Evolutionary conservation across 2,113 vertebrate genomes (phyloP).

Genomic region (Rattus norvegicus): DNA sequence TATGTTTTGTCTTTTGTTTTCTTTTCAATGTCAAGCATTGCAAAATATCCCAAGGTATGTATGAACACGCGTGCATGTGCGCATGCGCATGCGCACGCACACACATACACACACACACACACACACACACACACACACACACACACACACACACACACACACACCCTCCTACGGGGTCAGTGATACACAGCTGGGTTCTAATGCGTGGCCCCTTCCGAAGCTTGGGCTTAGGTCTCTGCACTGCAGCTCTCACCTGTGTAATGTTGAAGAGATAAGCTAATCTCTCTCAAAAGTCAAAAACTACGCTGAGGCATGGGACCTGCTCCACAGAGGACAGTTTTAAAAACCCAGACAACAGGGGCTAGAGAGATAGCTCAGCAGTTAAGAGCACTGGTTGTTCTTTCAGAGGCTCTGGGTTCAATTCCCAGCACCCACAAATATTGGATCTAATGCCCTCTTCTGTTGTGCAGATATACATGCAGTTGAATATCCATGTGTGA

Average conservation of each 20-base stretch:
- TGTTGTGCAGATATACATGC: too few species aligned
- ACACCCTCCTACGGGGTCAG: neutral
- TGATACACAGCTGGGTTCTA: neutral
- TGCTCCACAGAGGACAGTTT: neutral
- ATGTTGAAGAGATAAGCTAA: neutral
- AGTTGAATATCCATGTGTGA: too few species aligned
- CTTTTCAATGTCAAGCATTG: neutral
- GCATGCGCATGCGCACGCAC: too few species aligned
- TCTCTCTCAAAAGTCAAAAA: neutral
- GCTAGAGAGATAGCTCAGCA: too few species aligned
- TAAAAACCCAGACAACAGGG: neutral
- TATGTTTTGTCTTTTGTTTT: neutral
- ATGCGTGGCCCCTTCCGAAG: too few species aligned
- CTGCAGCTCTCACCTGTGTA: neutral
- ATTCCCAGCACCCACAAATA: too few species aligned
- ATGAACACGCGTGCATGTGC: too few species aligned
- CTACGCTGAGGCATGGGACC: neutral
- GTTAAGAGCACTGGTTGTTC: too few species aligned
- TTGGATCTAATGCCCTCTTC: too few species aligned
- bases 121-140: too few species aligned
- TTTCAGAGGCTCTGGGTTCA: too few species aligned
- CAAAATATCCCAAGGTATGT: neutral
- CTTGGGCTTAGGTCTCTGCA: neutral
- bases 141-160: neutral
- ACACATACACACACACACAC: fast-evolving